phyloP scores from a whole-genome alignment of 2,113 vertebrate species.

The Oenanthe melanoleuca region DNA sequence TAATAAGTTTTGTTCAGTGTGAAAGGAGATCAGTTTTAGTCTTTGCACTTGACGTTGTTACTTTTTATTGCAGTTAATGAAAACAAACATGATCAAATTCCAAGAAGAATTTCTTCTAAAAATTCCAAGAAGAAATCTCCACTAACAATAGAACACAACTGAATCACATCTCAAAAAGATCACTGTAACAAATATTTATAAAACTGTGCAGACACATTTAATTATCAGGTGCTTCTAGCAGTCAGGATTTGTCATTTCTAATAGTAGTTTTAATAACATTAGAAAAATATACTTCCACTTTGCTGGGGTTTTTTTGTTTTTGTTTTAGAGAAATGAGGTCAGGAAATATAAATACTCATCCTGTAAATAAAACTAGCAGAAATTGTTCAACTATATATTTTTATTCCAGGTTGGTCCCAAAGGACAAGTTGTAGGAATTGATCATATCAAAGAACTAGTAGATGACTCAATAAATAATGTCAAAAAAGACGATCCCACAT shows the following conservation, averaged over 20 bases:
- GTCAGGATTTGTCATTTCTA: not conserved
- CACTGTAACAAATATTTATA: not conserved
- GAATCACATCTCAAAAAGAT: not conserved
- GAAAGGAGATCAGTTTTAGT: not conserved
- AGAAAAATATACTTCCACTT: not conserved
- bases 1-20: not conserved
- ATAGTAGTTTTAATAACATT: not conserved
- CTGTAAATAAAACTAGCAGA: constrained; percentile 18
- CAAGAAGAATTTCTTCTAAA: not conserved
- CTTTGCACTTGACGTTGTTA: not conserved
- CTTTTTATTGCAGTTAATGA: not conserved
- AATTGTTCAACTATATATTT: constrained; percentile 62
- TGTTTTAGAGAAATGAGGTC: constrained; percentile 12
- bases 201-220: not conserved
- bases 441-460: constrained; percentile 99
- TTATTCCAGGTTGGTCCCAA: constrained; percentile 88
- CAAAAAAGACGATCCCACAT: constrained; percentile 93
- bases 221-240: not conserved
- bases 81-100: not conserved
- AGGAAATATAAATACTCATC: constrained; percentile 16
- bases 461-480: constrained; percentile 96
- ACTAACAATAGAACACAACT: not conserved
- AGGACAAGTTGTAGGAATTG: constrained; percentile 97
- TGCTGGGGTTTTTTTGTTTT: not conserved
- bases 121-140: not conserved